Base-by-base conservation (phyloP, 2,888 invertebrate species). In the Ophioninae sp. region DNA sequence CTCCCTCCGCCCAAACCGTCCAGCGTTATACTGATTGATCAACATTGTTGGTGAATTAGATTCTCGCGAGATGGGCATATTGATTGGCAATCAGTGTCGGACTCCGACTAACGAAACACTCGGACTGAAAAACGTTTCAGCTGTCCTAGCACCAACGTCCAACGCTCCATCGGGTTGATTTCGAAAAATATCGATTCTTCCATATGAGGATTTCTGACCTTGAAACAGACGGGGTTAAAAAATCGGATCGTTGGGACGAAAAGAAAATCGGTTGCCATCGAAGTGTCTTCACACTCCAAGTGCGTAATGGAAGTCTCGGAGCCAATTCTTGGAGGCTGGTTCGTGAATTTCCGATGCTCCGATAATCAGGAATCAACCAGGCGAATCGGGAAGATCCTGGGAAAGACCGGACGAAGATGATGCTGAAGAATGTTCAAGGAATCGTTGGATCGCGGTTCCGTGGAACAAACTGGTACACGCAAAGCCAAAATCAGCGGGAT, bases 61-160 rank as follows among this genome's bases (percentile, higher is more conserved):
- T 89, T 91, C 89, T 88, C 88, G 90, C 90, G 91, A 92, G 91
- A 92, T 91, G 91, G 91, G 90, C 91, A 91, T 91, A 92, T 92
- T 92, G 92, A 92, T 92, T 92, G 92, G 91, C 92, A 92, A 92
- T 92, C 92, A 92, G 91, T 91, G 91, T 89, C 89, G 90, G 88
- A 88, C 90, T 78, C 88, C 88, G 73, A 79, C 86, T 89, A 89
- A 90, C 90, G 89, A 90, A 90, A 89, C 89, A 87, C 88, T 88
- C 88, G 86, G 86, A 84, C 84, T 88, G 89, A 86, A 90, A 89
- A 91, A 90, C 88, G 88, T 88, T 90, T 89, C 86, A 79, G 88
- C 87, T 86, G 88, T 67, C 58, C 51, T 44, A 0, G 6, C 39
- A 44, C 23, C 9, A 22, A 41, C 41, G n/a, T 67, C 41, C 13